Evolutionary conservation across 1,140 invertebrate genomes (phyloP), one percentile per base, ranked within the genome.

Genomic region (Globodera rostochiensis): DNA sequence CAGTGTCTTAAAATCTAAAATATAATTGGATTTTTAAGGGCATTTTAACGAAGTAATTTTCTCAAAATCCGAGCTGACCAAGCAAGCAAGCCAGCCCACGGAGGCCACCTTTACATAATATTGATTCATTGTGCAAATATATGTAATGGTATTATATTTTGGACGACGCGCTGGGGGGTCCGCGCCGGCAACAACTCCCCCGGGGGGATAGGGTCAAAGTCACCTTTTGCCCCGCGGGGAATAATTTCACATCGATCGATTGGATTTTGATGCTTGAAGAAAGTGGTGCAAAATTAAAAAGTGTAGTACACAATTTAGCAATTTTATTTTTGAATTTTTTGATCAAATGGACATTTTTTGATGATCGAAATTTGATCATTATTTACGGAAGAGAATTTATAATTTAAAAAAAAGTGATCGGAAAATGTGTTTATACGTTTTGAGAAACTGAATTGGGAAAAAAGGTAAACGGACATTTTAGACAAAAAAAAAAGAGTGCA

Each of bases 41-140:
- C 15, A 15, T 19, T 15, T 64, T 64, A 15, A 19, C 11, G 5
- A 64, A 3, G 19, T 19, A 1, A 6, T 19, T 53, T 53, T 53
- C 11, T 53, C 57, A 64, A 64, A 64, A 19, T 6, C 19, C 19
- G 13, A 19, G 15, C 19, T 64, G 57, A 1, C 50, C 50, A 53
- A 7, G 11, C 50, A 13, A 53, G 50, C 11, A 25, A 0, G 25
- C 49, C 1, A 50, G 11, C 6, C 49, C 19, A 64, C 45, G 7
- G 7, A 53, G 13, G 6, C 49, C 19, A 64, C 45, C 57, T 57
- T 53, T 64, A 76, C 53, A 76, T 47, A 74, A 46, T 76, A 76
- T 76, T 76, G 74, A 76, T 76, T 76, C 49, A 76, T 64, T 76
- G 46, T 19, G 50, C 74, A 76, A 76, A 76, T 76, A 76, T 45